Evolutionary conservation across 1,140 invertebrate species (phyloP), one percentile per base, ranked within the genome.

Genomic region (Pseudomyrmex gracilis): DNA sequence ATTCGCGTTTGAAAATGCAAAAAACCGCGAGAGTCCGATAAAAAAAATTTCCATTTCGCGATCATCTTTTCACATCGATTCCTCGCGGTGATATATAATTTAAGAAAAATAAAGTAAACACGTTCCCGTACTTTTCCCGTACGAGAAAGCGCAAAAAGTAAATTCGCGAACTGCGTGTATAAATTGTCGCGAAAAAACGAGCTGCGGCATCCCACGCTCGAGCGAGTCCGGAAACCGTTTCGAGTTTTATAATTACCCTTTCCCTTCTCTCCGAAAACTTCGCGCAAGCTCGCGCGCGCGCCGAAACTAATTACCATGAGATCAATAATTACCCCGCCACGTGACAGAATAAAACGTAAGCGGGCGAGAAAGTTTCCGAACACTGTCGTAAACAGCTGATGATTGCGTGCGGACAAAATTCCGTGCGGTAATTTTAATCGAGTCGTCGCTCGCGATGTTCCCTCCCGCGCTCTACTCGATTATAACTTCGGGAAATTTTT

Each of bases 191-290:
- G 66, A 71, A 70, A 77, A 58, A 57, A 22, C 55, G 20, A 78
- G 10, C 17, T 22, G 34, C n/a, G 51, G 13, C n/a, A 49, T 15
- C 43, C 43, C n/a, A 24, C n/a, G 43, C 9, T 47, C 10, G 43
- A 47, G 15, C 12, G 20, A 68, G 34, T 47, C 2, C 57, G 43
- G 2, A 49, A 57, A 47, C 20, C 34, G 55, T 80, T 80, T 80
- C 76, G 66, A 80, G 66, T 71, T 80, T 80, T 80, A 80, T 80
- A 80, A 80, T 80, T 80, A 80, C 76, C 67, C 47, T 5, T 34
- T 34, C 34, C 34, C 34, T 34, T 34, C 34, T 34, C 34, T 0
- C 49, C 24, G 66, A 80, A 80, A 71, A 80, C 76, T 58, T 78
- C 34, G 34, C 5, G 2, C 47, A 3, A 5, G 17, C 74, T 55